phyloP scores from a whole-genome alignment of 2,888 invertebrate species.

The Uropetala carovei region DNA sequence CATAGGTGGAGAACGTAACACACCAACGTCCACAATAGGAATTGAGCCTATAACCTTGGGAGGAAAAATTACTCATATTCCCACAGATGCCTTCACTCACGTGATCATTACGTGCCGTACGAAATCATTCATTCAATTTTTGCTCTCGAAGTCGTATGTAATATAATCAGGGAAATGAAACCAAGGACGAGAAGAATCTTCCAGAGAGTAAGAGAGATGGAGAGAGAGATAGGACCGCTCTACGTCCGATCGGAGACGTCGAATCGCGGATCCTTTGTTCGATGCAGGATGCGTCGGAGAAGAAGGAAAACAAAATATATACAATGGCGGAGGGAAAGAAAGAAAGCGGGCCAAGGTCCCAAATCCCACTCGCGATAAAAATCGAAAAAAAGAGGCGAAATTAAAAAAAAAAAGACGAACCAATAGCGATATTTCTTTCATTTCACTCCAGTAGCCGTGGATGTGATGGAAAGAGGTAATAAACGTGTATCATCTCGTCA shows the following conservation, averaged over 20 bases:
- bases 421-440: background rate
- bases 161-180: background rate
- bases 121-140: background rate
- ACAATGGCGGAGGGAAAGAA: background rate
- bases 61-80: background rate
- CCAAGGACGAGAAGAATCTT: background rate
- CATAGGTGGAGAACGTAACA: no score
- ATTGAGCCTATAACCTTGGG: background rate
- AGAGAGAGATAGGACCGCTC: background rate
- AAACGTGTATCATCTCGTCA: no score
- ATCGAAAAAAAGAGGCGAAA: background rate
- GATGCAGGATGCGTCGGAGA: background rate
- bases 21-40: no score
- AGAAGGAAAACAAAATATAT: background rate
- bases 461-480: no score
- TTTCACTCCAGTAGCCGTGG: background rate
- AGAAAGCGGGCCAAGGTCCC: conserved; percentile 29
- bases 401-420: background rate
- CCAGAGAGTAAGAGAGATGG: background rate
- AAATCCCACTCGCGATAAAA: conserved; percentile 8
- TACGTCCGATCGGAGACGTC: conserved; percentile 4
- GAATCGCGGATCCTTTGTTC: conserved; percentile 10
- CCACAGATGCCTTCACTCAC: background rate
- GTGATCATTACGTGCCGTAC: background rate
- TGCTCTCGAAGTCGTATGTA: no score